Evolutionary conservation across 1,140 invertebrate species (phyloP), one percentile per base, ranked within the genome.

Genomic region (Drosophila trapezifrons): DNA sequence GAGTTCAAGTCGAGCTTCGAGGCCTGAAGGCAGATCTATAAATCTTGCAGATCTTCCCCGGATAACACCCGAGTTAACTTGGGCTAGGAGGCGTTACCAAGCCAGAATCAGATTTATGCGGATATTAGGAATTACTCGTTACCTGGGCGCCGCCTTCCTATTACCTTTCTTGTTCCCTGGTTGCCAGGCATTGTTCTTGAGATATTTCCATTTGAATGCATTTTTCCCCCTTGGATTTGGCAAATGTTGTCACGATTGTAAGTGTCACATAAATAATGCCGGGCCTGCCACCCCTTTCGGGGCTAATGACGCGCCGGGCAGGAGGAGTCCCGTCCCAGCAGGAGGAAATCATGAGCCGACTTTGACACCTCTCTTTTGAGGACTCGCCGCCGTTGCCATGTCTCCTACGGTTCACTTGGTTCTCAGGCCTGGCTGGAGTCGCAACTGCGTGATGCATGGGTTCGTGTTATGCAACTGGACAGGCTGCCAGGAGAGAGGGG

Each of bases 241-340:
- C 57, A 56, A 72, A 58, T 40, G 78, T 62, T 81, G 67, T 67
- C 62, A 78, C 70, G 74, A 54, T 38, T 58, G 38, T 58, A 74
- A 78, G 67, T 83, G 79, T 83, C 79, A 78, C 75, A 81, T 81
- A 81, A 81, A 81, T 78, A 74, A 78, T 49, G 18, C 27, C 18
- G 17, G 42, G 3, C 25, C 0, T 15, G 47, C 73, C 73, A 76
- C 62, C 73, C 73, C 73, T 76, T 76, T 62, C 46, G 40, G 32
- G 27, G 22, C 29, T 55, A 55, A 55, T 69, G 63, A 57, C 71
- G 56, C 20, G 51, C 57, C 49, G 49, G 37, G 32, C 22, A 70
- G 29, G 67, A 49, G 22, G 22, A n/a, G n/a, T n/a, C n/a, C n/a
- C n/a, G 29, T 74, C 69, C 10, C 74, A 69, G 74, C 73, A 77